Evolutionary conservation across 1,140 invertebrate species (phyloP).

Genomic region (Kradibia gibbosae): DNA sequence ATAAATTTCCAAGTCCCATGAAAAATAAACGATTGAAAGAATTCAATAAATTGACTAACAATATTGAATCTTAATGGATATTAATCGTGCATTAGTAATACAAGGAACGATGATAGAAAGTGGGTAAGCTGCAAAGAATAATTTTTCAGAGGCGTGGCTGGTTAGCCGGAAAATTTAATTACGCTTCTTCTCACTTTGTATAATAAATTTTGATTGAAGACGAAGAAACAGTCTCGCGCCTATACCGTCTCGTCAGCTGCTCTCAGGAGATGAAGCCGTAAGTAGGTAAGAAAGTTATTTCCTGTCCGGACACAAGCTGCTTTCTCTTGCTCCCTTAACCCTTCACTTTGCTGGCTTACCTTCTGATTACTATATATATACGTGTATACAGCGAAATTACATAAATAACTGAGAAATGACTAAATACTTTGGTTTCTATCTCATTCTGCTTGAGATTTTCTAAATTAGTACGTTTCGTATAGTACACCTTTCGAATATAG

Average conservation of each 20-base stretch:
- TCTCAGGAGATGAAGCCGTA: slow-evolving; percentile 70
- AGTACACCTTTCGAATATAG: no score
- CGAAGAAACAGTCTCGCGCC: slow-evolving; percentile 44
- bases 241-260: slow-evolving; percentile 64
- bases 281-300: slow-evolving; percentile 73
- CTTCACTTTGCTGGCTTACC: slow-evolving; percentile 55
- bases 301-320: slow-evolving; percentile 66
- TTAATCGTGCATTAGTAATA: slow-evolving; percentile 47
- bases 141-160: slow-evolving; percentile 43
- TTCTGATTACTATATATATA: neutral
- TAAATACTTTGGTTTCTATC: slow-evolving; percentile 25
- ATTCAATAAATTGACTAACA: slow-evolving; percentile 30
- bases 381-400: slow-evolving; percentile 9
- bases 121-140: neutral
- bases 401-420: slow-evolving; percentile 1
- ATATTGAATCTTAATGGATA: slow-evolving; percentile 9
- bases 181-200: slow-evolving; percentile 48
- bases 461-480: slow-evolving; percentile 25
- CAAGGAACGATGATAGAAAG: slow-evolving; percentile 34
- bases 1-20: neutral
- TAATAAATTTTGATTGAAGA: slow-evolving; percentile 52
- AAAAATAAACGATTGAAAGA: neutral
- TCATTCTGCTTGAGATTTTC: neutral
- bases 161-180: slow-evolving; percentile 50
- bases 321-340: slow-evolving; percentile 62